These are phyloP conservation scores for Meles meles DNA, from an alignment of 2,113 vertebrate genomes.

Conservation along the genomic window DNA sequence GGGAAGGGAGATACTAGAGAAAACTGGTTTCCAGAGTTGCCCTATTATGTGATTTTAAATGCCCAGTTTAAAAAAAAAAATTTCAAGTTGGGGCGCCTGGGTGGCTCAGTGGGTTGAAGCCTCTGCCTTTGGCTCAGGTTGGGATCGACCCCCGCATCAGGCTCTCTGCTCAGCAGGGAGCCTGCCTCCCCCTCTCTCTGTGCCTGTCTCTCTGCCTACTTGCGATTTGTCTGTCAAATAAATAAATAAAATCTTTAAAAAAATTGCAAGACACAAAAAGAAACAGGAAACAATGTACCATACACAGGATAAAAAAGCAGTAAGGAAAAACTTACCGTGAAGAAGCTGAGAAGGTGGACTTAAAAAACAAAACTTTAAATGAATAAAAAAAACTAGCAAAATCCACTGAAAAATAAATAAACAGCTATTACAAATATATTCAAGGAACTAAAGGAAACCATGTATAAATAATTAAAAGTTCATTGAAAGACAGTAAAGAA, in stretches of 20 bases:
- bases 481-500: background rate
- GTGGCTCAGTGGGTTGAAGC: too few relatives aligned
- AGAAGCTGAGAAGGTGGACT: background rate
- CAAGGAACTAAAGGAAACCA: background rate
- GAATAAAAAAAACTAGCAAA: background rate
- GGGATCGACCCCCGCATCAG: too few relatives aligned
- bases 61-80: background rate
- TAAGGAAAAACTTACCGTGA: background rate
- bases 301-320: background rate
- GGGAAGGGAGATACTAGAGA: background rate
- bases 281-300: background rate
- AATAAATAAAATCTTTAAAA: background rate
- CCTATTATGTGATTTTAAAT: background rate
- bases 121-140: too few relatives aligned
- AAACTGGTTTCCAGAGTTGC: background rate
- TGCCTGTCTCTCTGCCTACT: too few relatives aligned
- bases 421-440: background rate
- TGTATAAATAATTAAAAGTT: background rate
- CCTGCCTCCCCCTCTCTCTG: too few relatives aligned
- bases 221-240: too few relatives aligned
- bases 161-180: too few relatives aligned
- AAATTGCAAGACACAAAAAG: background rate
- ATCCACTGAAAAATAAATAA: background rate
- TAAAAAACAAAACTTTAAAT: background rate
- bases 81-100: background rate